Evolutionary conservation across 2,888 invertebrate genomes (phyloP).

Genomic region (Glaucopsyche alexis): DNA sequence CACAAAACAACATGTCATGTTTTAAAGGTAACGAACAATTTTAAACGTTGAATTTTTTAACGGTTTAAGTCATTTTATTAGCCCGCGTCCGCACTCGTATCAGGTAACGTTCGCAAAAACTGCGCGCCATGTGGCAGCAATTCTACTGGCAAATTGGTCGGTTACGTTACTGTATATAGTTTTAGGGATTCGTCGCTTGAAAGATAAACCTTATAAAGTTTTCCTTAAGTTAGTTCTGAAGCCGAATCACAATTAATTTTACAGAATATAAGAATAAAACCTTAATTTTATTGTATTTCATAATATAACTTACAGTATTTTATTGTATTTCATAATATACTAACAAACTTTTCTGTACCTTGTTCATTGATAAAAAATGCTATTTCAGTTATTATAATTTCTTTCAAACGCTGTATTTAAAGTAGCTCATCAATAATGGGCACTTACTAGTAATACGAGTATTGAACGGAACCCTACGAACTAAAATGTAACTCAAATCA

Average conservation of each 20-base stretch:
- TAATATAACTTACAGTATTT: no score
- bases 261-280: no score
- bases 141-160: conserved; percentile 33
- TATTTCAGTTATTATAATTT: no score
- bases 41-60: background rate
- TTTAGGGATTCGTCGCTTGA: conserved; percentile 1
- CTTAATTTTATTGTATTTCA: no score
- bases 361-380: no score
- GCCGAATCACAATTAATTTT: no score
- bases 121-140: conserved; percentile 38
- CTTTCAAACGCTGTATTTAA: no score
- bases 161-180: conserved; percentile 29
- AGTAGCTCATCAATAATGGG: no score
- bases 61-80: background rate
- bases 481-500: background rate
- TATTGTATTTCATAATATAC: no score
- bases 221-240: no score
- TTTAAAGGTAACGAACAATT: background rate
- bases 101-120: conserved; percentile 39
- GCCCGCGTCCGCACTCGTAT: conserved; percentile 35
- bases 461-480: background rate
- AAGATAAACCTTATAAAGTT: conserved; percentile 29
- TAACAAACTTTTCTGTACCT: no score
- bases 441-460: no score
- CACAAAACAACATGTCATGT: background rate